Evolutionary conservation across 2,888 invertebrate genomes (phyloP).

Genomic region (Thumatha senex): DNA sequence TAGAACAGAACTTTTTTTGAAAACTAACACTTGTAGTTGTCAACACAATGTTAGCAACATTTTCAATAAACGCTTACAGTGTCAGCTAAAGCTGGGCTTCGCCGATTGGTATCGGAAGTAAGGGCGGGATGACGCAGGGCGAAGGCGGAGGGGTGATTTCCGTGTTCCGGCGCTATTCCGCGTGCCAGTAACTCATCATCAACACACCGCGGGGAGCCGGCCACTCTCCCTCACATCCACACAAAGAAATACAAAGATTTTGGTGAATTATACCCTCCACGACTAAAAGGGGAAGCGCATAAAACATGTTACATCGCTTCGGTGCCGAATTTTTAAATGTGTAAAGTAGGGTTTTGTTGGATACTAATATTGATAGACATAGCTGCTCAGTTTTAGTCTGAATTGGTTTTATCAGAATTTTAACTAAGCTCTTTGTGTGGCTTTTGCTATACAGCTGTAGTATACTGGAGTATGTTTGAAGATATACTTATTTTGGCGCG

Average conservation of each 20-base stretch:
- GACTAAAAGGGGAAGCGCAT: slow-evolving; percentile 60
- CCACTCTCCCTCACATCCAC: slow-evolving; percentile 56
- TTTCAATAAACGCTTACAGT: slow-evolving; percentile 70
- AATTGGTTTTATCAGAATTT: neutral
- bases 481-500: too few relatives aligned
- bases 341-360: slow-evolving; percentile 22
- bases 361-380: slow-evolving; percentile 7
- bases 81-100: slow-evolving; percentile 52
- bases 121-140: slow-evolving; percentile 61
- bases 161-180: slow-evolving; percentile 56
- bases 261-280: slow-evolving; percentile 72
- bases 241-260: slow-evolving; percentile 78
- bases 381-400: slow-evolving; percentile 1
- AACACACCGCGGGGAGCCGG: slow-evolving; percentile 63
- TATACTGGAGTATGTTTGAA: too few relatives aligned
- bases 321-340: slow-evolving; percentile 25
- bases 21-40: neutral
- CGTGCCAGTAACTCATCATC: slow-evolving; percentile 78
- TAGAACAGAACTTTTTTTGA: too few relatives aligned
- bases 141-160: slow-evolving; percentile 70
- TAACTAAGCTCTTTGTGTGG: neutral
- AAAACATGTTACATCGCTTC: slow-evolving; percentile 24
- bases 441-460: neutral
- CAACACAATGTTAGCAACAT: slow-evolving; percentile 6
- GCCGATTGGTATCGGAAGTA: slow-evolving; percentile 77